Percentiles rank a stretch among this genome's conserved stretches.
phyloP scores from a whole-genome alignment of 2,113 vertebrate species.

The Thunnus thynnus region DNA sequence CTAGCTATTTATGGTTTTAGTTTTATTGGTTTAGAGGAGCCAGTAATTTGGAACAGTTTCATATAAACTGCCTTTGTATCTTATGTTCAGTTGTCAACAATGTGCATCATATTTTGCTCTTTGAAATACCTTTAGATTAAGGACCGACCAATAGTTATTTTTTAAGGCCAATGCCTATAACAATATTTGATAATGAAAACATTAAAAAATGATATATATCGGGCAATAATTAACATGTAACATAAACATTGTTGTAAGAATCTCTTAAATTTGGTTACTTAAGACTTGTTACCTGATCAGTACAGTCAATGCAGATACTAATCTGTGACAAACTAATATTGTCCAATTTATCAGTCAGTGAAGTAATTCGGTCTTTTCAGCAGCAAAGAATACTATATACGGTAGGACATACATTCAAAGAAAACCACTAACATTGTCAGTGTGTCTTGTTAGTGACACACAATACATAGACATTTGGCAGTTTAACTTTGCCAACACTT shows the following conservation, averaged over 20 bases:
- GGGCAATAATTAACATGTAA: no score
- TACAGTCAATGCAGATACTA: no score
- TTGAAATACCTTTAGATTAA: no score
- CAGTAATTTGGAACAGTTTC: not conserved
- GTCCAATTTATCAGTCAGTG: no score
- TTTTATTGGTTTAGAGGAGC: not conserved
- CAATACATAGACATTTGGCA: slow-evolving; percentile 2
- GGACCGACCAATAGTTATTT: no score
- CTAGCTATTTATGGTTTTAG: not conserved
- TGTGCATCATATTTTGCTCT: not conserved
- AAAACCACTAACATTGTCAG: not conserved
- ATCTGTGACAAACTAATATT: no score
- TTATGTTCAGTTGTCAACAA: not conserved
- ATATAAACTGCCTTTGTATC: not conserved
- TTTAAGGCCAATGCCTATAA: no score
- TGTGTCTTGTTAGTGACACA: not conserved
- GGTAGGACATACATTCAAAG: not conserved
- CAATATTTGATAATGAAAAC: no score
- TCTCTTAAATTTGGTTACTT: no score
- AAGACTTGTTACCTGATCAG: no score
- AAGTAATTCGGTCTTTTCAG: not conserved
- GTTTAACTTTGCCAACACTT: not conserved
- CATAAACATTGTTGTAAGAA: no score
- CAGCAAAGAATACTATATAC: not conserved
- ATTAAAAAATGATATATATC: no score